Base-by-base conservation (phyloP, 2,113 vertebrate genomes). In the Hirundichthys speculiger region DNA sequence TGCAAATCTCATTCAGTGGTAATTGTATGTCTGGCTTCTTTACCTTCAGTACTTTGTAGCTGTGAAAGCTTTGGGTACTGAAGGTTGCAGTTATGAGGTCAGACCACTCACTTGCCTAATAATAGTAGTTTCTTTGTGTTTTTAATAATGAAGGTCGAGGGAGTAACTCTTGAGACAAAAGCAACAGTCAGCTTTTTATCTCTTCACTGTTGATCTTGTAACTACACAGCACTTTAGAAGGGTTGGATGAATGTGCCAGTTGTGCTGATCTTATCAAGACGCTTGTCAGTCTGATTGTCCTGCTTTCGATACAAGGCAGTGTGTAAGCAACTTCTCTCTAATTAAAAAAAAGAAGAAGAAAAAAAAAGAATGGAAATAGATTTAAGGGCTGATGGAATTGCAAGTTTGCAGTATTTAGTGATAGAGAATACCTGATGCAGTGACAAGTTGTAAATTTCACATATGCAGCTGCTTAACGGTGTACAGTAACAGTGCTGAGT, bases 401-500 rank as follows among this genome's bases (percentile, higher is more conserved):
- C 71, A 75, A 69, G 62, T 76, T 57, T 59, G 64, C 79, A 76
- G 70, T 64, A 76, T 83, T 66, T 70, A 62, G 56, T 69, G 53
- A 58, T 48, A 64, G 50, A 71, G 30, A 52, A 53, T 49, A 57
- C 47, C 69, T 80, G 77, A 75, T 85, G 39, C 3, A 54, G 24
- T 7, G 3, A 72, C 76, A 83, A 81, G 72, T 52, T 64, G 75
- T 71, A 80, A 75, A 86, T 88, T 87, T 79, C 50, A 56, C 74
- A 67, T 76, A 73, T 39, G 20, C 73, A 69, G 57, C 58, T 64
- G 54, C 59, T 52, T 24, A 62, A 13, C 1, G 43, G 68, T 73
- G 47, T 70, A 79, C 78, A 84, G 73, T 88, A 73, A 83, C 80
- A 72, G 78, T 84, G 82, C 81, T 87, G 75, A 84, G 73, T 73